Conservation (phyloP, 2,888 invertebrate species). For the Rambutsinella grinnellia region DNA sequence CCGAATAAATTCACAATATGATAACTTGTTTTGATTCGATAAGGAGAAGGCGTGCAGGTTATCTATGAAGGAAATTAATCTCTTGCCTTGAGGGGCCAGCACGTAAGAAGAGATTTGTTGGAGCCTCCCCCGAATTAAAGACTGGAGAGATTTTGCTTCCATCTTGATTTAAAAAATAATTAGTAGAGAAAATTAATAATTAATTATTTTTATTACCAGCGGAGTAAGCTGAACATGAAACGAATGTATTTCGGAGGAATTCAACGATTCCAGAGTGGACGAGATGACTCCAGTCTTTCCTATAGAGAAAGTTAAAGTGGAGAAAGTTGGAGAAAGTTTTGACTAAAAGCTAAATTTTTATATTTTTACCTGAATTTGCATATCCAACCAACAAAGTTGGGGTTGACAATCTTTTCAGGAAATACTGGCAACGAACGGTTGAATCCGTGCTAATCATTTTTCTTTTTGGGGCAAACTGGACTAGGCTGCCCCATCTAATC, state of each 20-base stretch:
- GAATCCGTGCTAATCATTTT: too few species aligned
- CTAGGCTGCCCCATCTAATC: constrained; percentile 11
- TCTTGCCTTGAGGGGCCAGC: constrained; percentile 16
- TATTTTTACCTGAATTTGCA: background rate
- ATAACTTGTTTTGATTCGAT: background rate
- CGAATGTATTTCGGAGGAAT: background rate
- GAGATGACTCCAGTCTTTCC: constrained; percentile 14
- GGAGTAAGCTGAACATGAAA: constrained; percentile 15
- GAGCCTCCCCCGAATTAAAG: constrained; percentile 5
- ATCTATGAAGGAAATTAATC: constrained; percentile 17
- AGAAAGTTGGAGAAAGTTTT: background rate
- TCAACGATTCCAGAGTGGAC: background rate
- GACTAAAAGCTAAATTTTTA: background rate
- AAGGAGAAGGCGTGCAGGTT: constrained; percentile 9
- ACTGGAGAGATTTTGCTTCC: constrained; percentile 15
- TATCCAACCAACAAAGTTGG: constrained; percentile 8
- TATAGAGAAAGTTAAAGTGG: background rate
- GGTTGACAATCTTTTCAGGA: background rate
- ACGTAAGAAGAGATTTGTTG: constrained; percentile 11
- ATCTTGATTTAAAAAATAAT: constrained; percentile 8
- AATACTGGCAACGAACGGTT: background rate
- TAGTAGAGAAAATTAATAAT: background rate
- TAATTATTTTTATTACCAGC: too few species aligned
- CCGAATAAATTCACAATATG: constrained; percentile 17
- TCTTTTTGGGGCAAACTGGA: too few species aligned